A percentile compares a stretch with the other conserved stretches of the same genome.
phyloP scores from a whole-genome alignment of 92 coral and sea anemone genomes.

The Hydrozoanthus gracilis region DNA sequence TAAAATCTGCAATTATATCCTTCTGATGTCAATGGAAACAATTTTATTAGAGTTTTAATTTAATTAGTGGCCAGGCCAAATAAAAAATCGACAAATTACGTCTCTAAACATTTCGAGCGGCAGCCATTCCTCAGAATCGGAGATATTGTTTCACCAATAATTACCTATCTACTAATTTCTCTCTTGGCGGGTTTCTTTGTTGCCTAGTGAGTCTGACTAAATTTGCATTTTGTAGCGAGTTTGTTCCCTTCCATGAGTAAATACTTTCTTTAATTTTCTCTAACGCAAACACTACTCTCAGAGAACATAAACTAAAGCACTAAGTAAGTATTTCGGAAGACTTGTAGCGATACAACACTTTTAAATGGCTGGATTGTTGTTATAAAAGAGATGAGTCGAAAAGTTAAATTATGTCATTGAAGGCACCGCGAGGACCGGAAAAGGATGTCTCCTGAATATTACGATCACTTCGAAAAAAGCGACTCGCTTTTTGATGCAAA shows the following conservation, averaged over 20 bases:
- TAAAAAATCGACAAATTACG: slow-evolving; percentile 86
- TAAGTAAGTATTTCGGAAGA: background rate
- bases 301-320: slow-evolving; percentile 20
- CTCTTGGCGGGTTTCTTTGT: slow-evolving; percentile 91
- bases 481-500: slow-evolving; percentile 94
- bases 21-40: slow-evolving; percentile 98
- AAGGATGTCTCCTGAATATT: slow-evolving; percentile 84
- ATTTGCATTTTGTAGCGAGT: slow-evolving; percentile 62
- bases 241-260: slow-evolving; percentile 40
- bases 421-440: slow-evolving; percentile 82
- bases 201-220: slow-evolving; percentile 49
- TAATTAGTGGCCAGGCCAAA: slow-evolving; percentile 92
- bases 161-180: slow-evolving; percentile 76
- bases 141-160: slow-evolving; percentile 93
- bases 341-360: background rate
- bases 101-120: slow-evolving; percentile 80
- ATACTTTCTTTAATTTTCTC: slow-evolving; percentile 39
- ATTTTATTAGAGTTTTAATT: slow-evolving; percentile 99
- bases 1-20: slow-evolving; percentile 96
- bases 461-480: slow-evolving; percentile 71
- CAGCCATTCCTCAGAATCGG: slow-evolving; percentile 75
- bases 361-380: slow-evolving; percentile 1
- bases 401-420: slow-evolving; percentile 60
- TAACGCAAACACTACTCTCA: slow-evolving; percentile 42
- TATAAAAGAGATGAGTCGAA: slow-evolving; percentile 18